Evolutionary conservation across 2,888 invertebrate genomes (phyloP).

Genomic region (Parasteatoda lunata): DNA sequence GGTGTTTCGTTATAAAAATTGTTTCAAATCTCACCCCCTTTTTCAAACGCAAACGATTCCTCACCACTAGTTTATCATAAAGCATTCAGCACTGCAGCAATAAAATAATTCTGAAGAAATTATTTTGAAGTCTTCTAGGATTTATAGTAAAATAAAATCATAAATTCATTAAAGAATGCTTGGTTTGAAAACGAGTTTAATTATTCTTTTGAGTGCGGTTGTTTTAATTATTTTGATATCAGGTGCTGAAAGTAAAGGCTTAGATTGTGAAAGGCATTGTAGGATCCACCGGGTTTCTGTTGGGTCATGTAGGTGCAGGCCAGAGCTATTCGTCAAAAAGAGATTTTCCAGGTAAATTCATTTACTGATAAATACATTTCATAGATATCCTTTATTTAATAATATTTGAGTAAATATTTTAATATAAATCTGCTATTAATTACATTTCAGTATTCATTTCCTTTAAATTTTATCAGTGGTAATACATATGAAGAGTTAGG

Average conservation of each 20-base stretch:
- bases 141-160: background rate
- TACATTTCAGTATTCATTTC: too few species aligned
- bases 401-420: too few species aligned
- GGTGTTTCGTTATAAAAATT: conserved; percentile 33
- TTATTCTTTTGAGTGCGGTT: conserved; percentile 1
- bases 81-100: too few species aligned
- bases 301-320: conserved; percentile 52
- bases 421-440: too few species aligned
- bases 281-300: conserved; percentile 40
- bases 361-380: background rate
- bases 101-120: background rate
- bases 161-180: conserved; percentile 2
- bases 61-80: background rate
- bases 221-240: conserved; percentile 7
- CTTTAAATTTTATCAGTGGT: too few species aligned
- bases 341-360: conserved; percentile 5
- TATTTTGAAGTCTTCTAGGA: background rate
- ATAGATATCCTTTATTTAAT: too few species aligned
- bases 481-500: too few species aligned
- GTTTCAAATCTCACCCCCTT: background rate
- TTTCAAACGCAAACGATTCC: background rate
- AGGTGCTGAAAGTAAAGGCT: conserved; percentile 4
- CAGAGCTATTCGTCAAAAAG: conserved; percentile 54
- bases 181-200: background rate
- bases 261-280: conserved; percentile 52